Evolutionary conservation across 2,113 vertebrate species (phyloP), one percentile per base, ranked within the genome.

Genomic region (Saguinus imperator): DNA sequence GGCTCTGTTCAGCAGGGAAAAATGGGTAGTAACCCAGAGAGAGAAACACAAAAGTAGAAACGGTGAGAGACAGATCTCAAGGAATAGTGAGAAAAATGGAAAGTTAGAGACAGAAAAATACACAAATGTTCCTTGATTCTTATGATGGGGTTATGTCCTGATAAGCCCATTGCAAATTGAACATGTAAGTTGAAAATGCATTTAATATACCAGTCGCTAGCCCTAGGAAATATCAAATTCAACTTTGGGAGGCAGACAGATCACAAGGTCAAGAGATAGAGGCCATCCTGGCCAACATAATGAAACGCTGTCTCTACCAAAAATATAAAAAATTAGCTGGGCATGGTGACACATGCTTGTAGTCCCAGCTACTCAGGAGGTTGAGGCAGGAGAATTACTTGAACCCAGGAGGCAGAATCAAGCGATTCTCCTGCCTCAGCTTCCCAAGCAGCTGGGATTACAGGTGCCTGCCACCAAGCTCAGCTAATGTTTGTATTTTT

Each of bases 221-320:
- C 25, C 23, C 13, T 25, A 43, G 40, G 27, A 76, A 48, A 48
- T 27, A 77, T 48, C 27, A 77, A 77, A 77, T 77, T 77, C 43
- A 48, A 64, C 61, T 64, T 64, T 64, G 61, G 61, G 12, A 64
- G 61, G 5, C 2, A 0, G 61, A 29, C 2, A 0, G 61, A 64
- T 64, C 61, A 64, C 6, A 29, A 64, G 61, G 61, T 64, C 5
- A 64, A 14, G 61, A 64, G 61, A 64, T 64, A 1, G 5, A 64
- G 61, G 29, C 61, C 11, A 6, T 12, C 27, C 61, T 64, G 61
- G 61, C 61, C 11, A 64, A 64, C 61, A 29, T 6, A 27, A 27
- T 64, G 61, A 64, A 64, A 64, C 27, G 5, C 2, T 27, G 2
- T 29, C 61, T 64, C 61, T 64, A 64, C 61, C 27, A 64, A 29